Evolutionary conservation across 1,140 invertebrate genomes (phyloP), one percentile per base, ranked within the genome.

Genomic region (Diachasma alloeum): DNA sequence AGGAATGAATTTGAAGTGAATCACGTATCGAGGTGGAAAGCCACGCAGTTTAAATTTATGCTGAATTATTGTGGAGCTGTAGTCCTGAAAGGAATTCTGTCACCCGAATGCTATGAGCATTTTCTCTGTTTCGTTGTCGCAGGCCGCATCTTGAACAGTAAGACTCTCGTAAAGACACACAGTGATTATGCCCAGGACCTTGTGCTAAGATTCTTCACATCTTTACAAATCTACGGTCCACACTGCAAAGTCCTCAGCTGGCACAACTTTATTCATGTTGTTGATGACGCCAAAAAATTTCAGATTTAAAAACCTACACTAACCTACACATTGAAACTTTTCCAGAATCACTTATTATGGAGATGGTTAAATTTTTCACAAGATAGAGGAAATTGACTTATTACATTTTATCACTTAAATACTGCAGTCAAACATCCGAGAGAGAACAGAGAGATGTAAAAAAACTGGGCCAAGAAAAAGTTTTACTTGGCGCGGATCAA

Each of bases 241-340:
- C 67, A 66, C 26, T 75, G 67, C 3, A 76, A 78, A 71, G 69
- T 75, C 15, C 53, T 82, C 19, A 81, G 77, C 48, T 75, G 80
- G 19, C 80, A 81, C 37, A 81, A 78, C 77, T 53, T 81, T 3
- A 79, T 82, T 46, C 76, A 81, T 42, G 46, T 81, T 22, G 48
- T 72, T 22, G 81, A 82, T 36, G 79, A 82, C 48, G 79, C 79
- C 15, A 37, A 42, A 46, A n/a, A 80, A 46, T 71, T 79, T 36
- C 1, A 78, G 66, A 24, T 72, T n/a, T n/a, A n/a, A n/a, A n/a
- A n/a, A n/a, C n/a, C n/a, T n/a, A n/a, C n/a, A n/a, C n/a, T n/a
- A n/a, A n/a, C n/a, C n/a, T n/a, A n/a, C n/a, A n/a, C n/a, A n/a
- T n/a, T n/a, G n/a, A n/a, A n/a, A n/a, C n/a, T n/a, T n/a, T n/a